Evolutionary conservation across 2,113 vertebrate species (phyloP), one percentile per base, ranked within the genome.

Genomic region (Elephantulus edwardii): DNA sequence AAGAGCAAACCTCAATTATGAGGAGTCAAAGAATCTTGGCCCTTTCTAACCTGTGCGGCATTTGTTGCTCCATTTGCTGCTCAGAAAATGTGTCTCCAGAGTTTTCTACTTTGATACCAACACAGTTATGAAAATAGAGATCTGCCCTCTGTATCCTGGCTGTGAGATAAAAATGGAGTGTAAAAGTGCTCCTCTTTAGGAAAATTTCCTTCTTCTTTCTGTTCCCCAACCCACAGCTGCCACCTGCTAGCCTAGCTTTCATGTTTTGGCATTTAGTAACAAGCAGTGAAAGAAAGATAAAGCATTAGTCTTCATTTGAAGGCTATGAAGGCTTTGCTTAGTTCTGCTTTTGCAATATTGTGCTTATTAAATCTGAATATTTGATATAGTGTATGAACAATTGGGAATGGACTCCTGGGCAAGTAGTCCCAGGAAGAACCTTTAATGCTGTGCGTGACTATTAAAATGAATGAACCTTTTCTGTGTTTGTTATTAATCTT

Each of bases 281-380:
- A 93, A 20, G 35, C 80, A 88, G 17, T 83, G 28, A 91, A 56
- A 86, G 44, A 87, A 91, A 16, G 0, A 82, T 58, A 83, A 93
- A 91, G 35, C 88, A 80, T 83, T 85, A 64, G 64, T 94, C 83
- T 58, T 66, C 16, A 94, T 94, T 26, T 91, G 71, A 91, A 91
- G 28, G 33, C 70, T 86, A 82, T 40, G n/a, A 77, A 92, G n/a
- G 14, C 13, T 83, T 92, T 88, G 89, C 70, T 62, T 94, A 79
- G 17, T 93, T 83, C 52, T 54, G 83, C 79, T 88, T 95, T 91
- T 91, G 79, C 75, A 92, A 93, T 81, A 86, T 35, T 80, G 26
- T 83, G 28, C 60, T 92, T 94, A 93, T 92, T 50, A 87, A 92
- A 91, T 91, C 42, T 76, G 20, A 91, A 82, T 93, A 58, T 44